Percentiles rank a stretch among this genome's conserved stretches.
These are phyloP conservation scores for Papilio demoleus DNA, from an alignment of 2,888 invertebrate species.

Conservation along the genomic window DNA sequence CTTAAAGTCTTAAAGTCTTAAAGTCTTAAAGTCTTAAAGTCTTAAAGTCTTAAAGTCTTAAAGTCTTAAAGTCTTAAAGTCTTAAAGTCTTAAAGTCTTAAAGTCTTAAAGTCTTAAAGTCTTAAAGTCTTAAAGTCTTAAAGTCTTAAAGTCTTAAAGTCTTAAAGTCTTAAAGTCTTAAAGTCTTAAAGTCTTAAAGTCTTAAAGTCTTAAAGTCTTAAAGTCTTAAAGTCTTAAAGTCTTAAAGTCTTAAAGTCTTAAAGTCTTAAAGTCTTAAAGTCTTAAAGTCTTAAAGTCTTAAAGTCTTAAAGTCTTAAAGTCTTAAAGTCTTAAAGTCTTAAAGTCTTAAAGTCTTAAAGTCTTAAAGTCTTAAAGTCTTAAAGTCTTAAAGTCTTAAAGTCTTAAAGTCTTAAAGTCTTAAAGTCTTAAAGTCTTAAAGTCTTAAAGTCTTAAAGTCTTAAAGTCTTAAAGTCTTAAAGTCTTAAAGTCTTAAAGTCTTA, in stretches of 20 bases:
- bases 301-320: neutral
- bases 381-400: neutral
- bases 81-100: neutral
- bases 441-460: neutral
- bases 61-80: neutral
- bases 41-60: neutral
- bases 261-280: neutral
- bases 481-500: neutral
- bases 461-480: neutral
- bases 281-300: neutral
- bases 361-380: neutral
- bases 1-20: neutral
- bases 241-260: neutral
- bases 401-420: neutral
- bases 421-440: neutral
- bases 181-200: neutral
- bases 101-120: neutral
- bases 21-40: neutral
- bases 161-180: neutral
- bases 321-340: neutral
- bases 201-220: neutral
- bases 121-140: neutral
- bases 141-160: neutral
- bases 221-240: neutral
- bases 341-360: neutral